Percentiles rank a stretch among this genome's conserved stretches.
phyloP scores from a whole-genome alignment of 35 echinoderm and acorn worm species.

The Holothuria glaberrima region DNA sequence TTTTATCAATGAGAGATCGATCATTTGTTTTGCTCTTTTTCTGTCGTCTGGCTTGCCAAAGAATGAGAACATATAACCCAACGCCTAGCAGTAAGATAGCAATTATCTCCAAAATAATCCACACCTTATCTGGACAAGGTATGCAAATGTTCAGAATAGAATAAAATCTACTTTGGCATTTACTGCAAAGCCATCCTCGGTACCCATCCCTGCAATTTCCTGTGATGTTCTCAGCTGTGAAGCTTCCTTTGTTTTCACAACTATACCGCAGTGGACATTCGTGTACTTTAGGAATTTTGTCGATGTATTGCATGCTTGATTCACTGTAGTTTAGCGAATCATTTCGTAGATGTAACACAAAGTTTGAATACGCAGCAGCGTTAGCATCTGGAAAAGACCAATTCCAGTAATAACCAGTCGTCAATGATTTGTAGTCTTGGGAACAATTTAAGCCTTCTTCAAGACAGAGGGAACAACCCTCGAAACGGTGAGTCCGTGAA shows the following conservation, averaged over 20 bases:
- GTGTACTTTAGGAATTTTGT: background rate
- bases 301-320: too few relatives aligned
- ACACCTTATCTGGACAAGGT: conserved; percentile 38
- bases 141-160: conserved; percentile 49
- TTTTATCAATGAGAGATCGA: conserved; percentile 18
- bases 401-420: conserved; percentile 54
- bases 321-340: too few relatives aligned
- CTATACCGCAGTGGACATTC: background rate
- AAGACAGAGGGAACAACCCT: conserved; percentile 9
- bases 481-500: conserved; percentile 28
- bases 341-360: conserved; percentile 17
- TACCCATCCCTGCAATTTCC: conserved; percentile 18
- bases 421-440: conserved; percentile 17
- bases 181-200: conserved; percentile 54
- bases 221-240: background rate
- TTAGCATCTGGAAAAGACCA: conserved; percentile 24
- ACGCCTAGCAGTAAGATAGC: background rate
- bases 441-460: conserved; percentile 53
- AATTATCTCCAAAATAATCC: background rate
- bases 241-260: background rate
- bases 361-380: conserved; percentile 2
- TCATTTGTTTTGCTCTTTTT: background rate
- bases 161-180: conserved; percentile 38
- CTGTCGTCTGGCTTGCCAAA: conserved; percentile 17
- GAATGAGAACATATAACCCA: background rate